Conservation (phyloP, 2,113 vertebrate genomes). For the Caranx ignobilis region DNA sequence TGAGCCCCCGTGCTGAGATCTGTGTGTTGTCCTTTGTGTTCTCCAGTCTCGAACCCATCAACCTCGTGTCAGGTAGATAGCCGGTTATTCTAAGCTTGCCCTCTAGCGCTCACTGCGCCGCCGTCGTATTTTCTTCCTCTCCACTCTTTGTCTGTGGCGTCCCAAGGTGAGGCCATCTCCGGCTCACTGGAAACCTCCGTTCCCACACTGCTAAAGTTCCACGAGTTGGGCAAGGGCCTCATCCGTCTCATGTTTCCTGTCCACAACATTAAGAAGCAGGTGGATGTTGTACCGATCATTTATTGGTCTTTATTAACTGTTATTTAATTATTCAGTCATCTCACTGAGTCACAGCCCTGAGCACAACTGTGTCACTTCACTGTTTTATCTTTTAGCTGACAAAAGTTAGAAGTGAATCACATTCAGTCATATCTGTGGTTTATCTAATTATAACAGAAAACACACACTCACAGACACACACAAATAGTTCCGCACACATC, state of each 20-base stretch:
- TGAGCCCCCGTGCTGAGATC: not conserved
- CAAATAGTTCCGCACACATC: conserved; percentile 8
- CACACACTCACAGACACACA: conserved; percentile 1
- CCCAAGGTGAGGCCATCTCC: conserved; percentile 64
- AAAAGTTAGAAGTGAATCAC: no score
- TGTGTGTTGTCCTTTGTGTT: conserved; percentile 10
- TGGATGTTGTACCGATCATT: conserved; percentile 7
- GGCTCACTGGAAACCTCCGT: conserved; percentile 65
- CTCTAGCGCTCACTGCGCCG: conserved; percentile 47
- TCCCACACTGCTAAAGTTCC: conserved; percentile 75
- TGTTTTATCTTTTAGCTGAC: not conserved
- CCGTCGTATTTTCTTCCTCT: conserved; percentile 66
- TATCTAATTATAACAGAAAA: conserved; percentile 22
- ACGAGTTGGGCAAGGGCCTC: not conserved
- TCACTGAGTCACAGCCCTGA: not conserved
- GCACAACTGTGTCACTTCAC: not conserved
- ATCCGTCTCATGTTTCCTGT: conserved; percentile 55
- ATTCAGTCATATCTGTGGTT: conserved; percentile 1
- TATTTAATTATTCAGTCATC: not conserved
- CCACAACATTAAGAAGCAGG: conserved; percentile 28
- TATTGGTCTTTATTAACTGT: not conserved
- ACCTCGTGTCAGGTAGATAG: conserved; percentile 61
- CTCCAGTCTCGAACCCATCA: conserved; percentile 47
- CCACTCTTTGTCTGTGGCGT: conserved; percentile 69
- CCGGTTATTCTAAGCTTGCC: conserved; percentile 69